Percentiles rank a stretch among this genome's conserved stretches.
phyloP scores from a whole-genome alignment of 2,113 vertebrate genomes.

The Eublepharis macularius region DNA sequence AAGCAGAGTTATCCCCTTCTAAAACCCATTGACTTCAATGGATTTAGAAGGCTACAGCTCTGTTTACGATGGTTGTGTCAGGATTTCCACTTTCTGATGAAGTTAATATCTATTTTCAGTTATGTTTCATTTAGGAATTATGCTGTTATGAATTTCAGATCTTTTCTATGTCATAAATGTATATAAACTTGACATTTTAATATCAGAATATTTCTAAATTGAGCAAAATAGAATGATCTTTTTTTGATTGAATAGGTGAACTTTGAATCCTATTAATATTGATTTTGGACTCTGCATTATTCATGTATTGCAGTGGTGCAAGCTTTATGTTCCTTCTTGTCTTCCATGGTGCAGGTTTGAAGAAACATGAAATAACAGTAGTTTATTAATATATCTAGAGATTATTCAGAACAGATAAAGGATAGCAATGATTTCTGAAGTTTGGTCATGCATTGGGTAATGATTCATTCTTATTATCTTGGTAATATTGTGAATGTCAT shows the following conservation, averaged over 20 bases:
- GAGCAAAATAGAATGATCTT: background rate
- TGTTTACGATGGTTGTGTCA: too few relatives aligned
- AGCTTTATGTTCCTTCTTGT: background rate
- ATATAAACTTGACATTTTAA: too few relatives aligned
- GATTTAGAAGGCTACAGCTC: too few relatives aligned
- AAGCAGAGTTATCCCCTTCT: too few relatives aligned
- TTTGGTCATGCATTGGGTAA: background rate
- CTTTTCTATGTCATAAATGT: background rate
- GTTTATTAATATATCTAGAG: background rate
- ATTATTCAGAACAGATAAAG: background rate
- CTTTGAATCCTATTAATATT: background rate
- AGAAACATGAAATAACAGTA: background rate
- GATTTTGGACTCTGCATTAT: background rate
- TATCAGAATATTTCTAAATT: background rate
- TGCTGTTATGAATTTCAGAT: background rate
- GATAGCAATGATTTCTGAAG: constrained; percentile 1
- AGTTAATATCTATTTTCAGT: fast-evolving
- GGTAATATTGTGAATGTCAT: background rate
- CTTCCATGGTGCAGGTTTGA: background rate
- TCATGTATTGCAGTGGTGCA: background rate
- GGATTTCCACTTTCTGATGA: background rate
- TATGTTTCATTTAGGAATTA: too few relatives aligned
- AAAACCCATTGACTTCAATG: too few relatives aligned
- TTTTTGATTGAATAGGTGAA: background rate
- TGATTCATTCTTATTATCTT: background rate